Conservation (phyloP, 2,797 vertebrate genomes). For the Thunnus albacares region DNA sequence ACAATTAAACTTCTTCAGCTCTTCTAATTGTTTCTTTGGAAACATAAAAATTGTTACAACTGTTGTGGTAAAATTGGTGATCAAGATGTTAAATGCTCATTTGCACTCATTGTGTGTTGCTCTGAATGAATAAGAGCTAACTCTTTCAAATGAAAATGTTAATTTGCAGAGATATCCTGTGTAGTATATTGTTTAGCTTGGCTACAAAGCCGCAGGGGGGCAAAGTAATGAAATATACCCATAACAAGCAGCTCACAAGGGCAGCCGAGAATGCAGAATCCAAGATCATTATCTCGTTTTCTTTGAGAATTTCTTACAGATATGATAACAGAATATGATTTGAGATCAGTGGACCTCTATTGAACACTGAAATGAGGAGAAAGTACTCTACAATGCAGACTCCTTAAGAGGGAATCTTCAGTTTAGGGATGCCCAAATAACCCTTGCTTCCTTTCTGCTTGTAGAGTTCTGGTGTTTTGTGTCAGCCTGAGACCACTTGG, state of each 20-base stretch:
- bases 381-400: too few relatives aligned
- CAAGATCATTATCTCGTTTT: constrained; percentile 25
- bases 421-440: not conserved
- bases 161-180: constrained; percentile 23
- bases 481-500: not conserved
- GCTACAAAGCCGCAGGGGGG: constrained; percentile 48
- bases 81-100: constrained; percentile 39
- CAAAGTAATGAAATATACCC: constrained; percentile 54
- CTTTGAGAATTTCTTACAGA: constrained; percentile 21
- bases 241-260: constrained; percentile 29
- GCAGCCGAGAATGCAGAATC: constrained; percentile 3
- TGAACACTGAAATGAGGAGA: not conserved
- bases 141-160: not conserved
- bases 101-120: constrained; percentile 4
- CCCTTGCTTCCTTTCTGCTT: not conserved
- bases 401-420: not conserved
- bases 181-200: constrained; percentile 38
- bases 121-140: constrained; percentile 13
- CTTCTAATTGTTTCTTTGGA: not conserved
- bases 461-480: constrained; percentile 5
- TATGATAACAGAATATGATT: constrained; percentile 5
- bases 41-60: not conserved
- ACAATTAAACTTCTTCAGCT: not conserved
- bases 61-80: constrained; percentile 23
- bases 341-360: not conserved